Evolutionary conservation across 2,888 invertebrate genomes (phyloP), one percentile per base, ranked within the genome.

Genomic region (Ophion ventricosus): DNA sequence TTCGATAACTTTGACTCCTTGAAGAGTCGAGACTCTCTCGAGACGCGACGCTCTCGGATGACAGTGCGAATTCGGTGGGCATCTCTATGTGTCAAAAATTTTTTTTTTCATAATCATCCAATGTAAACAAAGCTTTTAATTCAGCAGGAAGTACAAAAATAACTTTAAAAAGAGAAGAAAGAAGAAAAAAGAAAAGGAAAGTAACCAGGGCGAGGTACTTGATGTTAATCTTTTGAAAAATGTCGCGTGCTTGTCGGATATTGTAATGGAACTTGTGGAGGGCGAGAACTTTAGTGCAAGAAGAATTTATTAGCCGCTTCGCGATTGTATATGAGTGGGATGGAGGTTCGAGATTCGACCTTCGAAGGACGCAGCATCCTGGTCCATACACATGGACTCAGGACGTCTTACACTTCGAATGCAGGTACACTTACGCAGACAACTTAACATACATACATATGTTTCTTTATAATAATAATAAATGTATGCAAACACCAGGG

Each of bases 21-120:
- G 92, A 61, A 92, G 89, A 1, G 94, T 93, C 8, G 92, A 92
- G 40, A 93, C 87, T 79, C 93, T 90, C 82, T 94, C 93, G 72
- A 93, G 85, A 26, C 92, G 91, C 8, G 91, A 90, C 5, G 91
- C 90, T 64, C 90, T 90, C 1, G 93, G 91, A 20, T 91, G 90
- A 86, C 94, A 94, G 69, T 91, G 90, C 17, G 87, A 90, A 59
- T 91, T 91, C 61, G 88, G 85, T 17, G 90, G 89, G 76, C 93
- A 93, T 87, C 89, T 91, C 93, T 93, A 79, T 3, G 49, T 49
- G 49, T 49, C 40, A 84, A 86, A 70, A 72, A 20, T 54, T 10
- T 3, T 26, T 26, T 54, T 10, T 3, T 26, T 26, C 54, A 69
- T 43, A 17, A 17, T 17, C 59, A 49, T 17, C 17, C 7, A 2